Conservation (phyloP, 2,797 vertebrate genomes). For the Arctocebus calabarensis region DNA sequence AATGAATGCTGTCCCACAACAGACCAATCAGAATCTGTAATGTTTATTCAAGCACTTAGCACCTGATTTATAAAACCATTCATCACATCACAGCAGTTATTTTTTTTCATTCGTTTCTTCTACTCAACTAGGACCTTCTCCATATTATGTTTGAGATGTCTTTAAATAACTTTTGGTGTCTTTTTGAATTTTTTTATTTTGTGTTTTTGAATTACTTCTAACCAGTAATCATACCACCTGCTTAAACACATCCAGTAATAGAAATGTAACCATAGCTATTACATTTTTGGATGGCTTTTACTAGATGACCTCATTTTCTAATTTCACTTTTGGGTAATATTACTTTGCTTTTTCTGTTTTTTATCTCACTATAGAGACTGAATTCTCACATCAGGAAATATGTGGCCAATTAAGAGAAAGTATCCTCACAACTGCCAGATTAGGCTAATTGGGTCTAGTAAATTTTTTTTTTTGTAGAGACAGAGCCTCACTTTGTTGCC, state of each 20-base stretch:
- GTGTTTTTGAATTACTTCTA: neutral
- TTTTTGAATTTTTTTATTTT: too few species aligned
- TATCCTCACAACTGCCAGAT: neutral
- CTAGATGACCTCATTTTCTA: neutral
- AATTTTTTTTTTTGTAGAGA: too few species aligned
- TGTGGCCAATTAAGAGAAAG: neutral
- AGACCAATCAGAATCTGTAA: neutral
- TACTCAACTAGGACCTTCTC: too few species aligned
- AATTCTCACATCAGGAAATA: neutral
- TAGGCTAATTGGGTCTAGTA: neutral
- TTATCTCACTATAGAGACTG: neutral
- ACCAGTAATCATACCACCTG: neutral
- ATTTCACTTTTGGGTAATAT: neutral
- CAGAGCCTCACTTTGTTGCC: too few species aligned
- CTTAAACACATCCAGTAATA: neutral
- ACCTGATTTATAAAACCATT: too few species aligned
- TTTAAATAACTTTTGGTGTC: neutral
- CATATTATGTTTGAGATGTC: neutral
- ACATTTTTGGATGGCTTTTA: neutral
- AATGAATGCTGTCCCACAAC: neutral
- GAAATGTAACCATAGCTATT: neutral
- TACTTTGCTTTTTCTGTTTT: neutral
- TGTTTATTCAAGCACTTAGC: neutral
- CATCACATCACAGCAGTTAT: neutral
- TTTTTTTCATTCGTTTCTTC: neutral